phyloP scores from a whole-genome alignment of 2,113 vertebrate genomes.

The Podiceps cristatus region DNA sequence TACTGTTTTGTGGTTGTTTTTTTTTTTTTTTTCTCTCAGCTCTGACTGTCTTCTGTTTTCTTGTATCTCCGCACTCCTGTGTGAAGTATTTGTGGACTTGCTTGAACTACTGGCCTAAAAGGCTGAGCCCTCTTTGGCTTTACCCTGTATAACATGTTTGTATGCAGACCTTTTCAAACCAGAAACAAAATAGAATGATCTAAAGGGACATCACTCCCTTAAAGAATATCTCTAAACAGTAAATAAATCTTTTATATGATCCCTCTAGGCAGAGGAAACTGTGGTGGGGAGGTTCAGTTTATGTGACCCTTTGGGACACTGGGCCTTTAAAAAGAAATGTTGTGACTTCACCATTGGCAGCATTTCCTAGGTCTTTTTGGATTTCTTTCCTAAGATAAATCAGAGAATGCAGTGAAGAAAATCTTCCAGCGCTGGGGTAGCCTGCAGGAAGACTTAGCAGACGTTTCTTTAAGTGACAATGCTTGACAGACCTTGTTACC shows the following conservation, averaged over 20 bases:
- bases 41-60: background rate
- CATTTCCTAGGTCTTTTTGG: background rate
- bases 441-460: slow-evolving; percentile 1
- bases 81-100: background rate
- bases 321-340: background rate
- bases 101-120: background rate
- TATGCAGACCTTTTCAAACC: background rate
- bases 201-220: background rate
- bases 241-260: background rate
- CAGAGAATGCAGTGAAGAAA: background rate
- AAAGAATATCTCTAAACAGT: background rate
- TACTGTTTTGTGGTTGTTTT: no score
- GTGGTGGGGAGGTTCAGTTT: background rate
- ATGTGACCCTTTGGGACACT: background rate
- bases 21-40: background rate
- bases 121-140: background rate
- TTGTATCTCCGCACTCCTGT: background rate
- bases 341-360: background rate
- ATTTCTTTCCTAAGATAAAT: background rate
- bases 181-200: background rate
- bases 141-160: background rate
- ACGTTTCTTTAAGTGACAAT: background rate
- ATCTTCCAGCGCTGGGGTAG: background rate
- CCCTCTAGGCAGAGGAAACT: background rate
- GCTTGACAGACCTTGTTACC: slow-evolving; percentile 14